These are phyloP conservation scores for Okapia johnstoni DNA, from an alignment of 2,113 vertebrate species.

Conservation along the genomic window DNA sequence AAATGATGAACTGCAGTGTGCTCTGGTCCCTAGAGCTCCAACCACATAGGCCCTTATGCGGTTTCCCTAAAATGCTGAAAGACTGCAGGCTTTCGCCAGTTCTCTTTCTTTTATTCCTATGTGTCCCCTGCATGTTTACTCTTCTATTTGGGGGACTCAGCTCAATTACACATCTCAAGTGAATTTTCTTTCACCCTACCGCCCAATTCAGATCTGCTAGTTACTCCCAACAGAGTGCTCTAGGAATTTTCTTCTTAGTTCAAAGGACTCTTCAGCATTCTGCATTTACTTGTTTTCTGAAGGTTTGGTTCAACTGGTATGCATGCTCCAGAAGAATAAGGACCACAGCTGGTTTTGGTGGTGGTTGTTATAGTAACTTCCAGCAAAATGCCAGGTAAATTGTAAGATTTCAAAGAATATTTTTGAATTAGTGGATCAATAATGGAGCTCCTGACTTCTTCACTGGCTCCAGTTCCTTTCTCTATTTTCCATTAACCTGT, in stretches of 20 bases:
- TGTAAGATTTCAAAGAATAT: background rate
- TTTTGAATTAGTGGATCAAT: background rate
- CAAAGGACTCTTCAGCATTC: background rate
- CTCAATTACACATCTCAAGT: background rate
- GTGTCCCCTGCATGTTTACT: background rate
- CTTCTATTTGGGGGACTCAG: background rate
- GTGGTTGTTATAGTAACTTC: background rate
- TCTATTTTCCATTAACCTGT: background rate
- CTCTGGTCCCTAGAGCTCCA: background rate
- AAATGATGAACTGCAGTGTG: background rate
- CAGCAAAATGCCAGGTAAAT: background rate
- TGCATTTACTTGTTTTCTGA: background rate
- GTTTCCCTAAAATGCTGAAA: background rate
- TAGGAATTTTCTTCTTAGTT: background rate
- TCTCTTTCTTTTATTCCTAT: background rate
- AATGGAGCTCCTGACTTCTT: background rate
- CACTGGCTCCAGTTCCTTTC: background rate
- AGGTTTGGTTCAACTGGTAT: background rate
- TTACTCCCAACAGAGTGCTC: background rate
- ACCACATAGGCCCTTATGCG: rapidly evolving
- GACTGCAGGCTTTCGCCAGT: background rate
- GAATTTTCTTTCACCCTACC: background rate
- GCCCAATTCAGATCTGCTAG: background rate
- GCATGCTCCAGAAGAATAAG: background rate
- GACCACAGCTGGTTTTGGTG: background rate